Percentiles rank a stretch among this genome's conserved stretches.
Conservation (phyloP, 2,888 invertebrate species). For the Machimus rusticus region DNA sequence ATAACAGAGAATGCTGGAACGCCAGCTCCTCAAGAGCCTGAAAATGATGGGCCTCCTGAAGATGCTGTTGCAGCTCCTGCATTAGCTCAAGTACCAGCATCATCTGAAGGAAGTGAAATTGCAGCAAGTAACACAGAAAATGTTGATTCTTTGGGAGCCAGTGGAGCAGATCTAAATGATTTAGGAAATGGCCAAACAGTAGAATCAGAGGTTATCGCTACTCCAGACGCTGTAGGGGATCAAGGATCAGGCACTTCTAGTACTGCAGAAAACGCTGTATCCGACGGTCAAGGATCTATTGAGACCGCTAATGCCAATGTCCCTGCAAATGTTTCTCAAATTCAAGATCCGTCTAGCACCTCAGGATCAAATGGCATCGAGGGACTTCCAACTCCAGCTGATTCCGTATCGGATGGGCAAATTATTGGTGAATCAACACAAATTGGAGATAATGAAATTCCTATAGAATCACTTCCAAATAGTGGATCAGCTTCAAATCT, state of each 20-base stretch:
- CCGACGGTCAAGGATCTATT: not conserved
- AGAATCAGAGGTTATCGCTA: not conserved
- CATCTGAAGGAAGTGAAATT: not conserved
- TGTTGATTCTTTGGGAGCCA: not conserved
- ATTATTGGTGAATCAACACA: not conserved
- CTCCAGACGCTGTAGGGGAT: not conserved
- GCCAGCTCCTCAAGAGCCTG: not conserved
- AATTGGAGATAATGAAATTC: not conserved
- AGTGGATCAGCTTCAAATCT: not conserved
- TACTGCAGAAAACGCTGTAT: not conserved
- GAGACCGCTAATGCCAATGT: not conserved
- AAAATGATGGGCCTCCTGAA: not conserved
- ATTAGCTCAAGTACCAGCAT: no score
- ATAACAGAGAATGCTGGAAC: not conserved
- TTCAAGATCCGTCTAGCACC: not conserved
- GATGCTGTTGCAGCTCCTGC: no score
- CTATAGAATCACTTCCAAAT: not conserved
- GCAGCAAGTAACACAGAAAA: not conserved
- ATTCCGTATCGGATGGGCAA: not conserved
- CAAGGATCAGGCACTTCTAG: not conserved
- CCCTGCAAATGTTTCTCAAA: not conserved
- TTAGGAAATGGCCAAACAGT: not conserved
- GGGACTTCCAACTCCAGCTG: no score
- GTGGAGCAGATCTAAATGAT: not conserved
- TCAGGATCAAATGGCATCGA: not conserved